A percentile compares a stretch with the other conserved stretches of the same genome.
phyloP scores from a whole-genome alignment of 2,888 invertebrate species.

The Heliconius aoede region DNA sequence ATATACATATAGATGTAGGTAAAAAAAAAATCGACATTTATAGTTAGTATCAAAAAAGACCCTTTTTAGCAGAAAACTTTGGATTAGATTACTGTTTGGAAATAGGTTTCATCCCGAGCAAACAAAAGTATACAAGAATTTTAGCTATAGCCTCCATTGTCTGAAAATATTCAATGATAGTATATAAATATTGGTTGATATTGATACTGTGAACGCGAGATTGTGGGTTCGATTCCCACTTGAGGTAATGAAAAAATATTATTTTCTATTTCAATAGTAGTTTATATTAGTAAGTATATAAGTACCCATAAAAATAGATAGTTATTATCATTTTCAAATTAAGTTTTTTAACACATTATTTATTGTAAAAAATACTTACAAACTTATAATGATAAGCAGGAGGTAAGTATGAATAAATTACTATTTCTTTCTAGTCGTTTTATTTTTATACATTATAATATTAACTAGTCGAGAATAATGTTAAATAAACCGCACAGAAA shows the following conservation, averaged over 20 bases:
- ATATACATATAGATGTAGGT: background rate
- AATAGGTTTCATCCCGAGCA: background rate
- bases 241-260: too few relatives aligned
- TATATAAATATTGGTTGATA: background rate
- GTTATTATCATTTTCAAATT: too few relatives aligned
- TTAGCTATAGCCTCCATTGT: background rate
- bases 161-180: background rate
- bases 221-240: background rate
- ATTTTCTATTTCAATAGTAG: too few relatives aligned
- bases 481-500: too few relatives aligned
- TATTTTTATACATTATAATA: background rate
- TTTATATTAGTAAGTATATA: too few relatives aligned
- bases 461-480: background rate
- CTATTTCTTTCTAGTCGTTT: too few relatives aligned
- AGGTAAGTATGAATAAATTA: too few relatives aligned
- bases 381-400: too few relatives aligned
- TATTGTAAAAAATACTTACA: too few relatives aligned
- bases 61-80: background rate
- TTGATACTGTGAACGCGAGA: background rate
- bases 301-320: too few relatives aligned
- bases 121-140: slow-evolving; percentile 5
- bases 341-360: too few relatives aligned
- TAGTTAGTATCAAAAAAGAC: background rate
- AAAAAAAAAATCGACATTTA: background rate
- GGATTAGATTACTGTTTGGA: background rate